Evolutionary conservation across 1,140 invertebrate genomes (phyloP).

Genomic region (Nasonia longicornis): DNA sequence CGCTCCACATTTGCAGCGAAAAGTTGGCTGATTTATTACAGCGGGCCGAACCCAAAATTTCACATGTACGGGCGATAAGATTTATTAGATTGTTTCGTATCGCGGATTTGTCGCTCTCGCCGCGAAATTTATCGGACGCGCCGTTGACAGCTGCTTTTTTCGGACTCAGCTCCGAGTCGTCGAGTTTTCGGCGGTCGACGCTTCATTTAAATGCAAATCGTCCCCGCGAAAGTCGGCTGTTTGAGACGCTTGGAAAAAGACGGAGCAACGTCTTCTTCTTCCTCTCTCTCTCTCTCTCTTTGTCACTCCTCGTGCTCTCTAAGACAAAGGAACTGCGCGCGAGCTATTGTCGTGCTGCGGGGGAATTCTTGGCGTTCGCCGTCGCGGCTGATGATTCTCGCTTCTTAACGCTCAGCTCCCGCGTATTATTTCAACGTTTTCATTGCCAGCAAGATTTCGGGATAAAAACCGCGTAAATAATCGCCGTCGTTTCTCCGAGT

Average conservation of each 20-base stretch:
- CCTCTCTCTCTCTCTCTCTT: neutral
- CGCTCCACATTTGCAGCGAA: conserved; percentile 5
- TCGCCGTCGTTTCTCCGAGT: conserved; percentile 24
- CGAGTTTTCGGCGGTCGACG: conserved; percentile 42
- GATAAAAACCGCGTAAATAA: conserved; percentile 5
- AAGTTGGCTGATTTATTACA: conserved; percentile 31
- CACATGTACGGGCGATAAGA: neutral
- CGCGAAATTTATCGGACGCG: conserved; percentile 38
- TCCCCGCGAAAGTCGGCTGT: conserved; percentile 31
- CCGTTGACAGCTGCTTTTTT: conserved; percentile 20
- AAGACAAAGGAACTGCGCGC: neutral
- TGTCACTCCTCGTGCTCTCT: neutral
- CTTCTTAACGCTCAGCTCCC: neutral
- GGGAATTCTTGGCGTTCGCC: neutral
- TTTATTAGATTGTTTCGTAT: conserved; percentile 29
- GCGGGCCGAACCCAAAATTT: neutral
- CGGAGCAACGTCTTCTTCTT: neutral
- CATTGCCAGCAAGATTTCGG: neutral
- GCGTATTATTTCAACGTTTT: neutral
- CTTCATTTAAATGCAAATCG: conserved; percentile 56
- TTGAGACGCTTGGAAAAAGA: neutral
- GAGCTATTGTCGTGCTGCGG: neutral
- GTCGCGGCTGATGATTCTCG: no score
- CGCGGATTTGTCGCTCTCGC: neutral
- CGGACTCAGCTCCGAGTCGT: conserved; percentile 15